phyloP scores from a whole-genome alignment of 2,797 vertebrate genomes.

The Taenioides sp. region DNA sequence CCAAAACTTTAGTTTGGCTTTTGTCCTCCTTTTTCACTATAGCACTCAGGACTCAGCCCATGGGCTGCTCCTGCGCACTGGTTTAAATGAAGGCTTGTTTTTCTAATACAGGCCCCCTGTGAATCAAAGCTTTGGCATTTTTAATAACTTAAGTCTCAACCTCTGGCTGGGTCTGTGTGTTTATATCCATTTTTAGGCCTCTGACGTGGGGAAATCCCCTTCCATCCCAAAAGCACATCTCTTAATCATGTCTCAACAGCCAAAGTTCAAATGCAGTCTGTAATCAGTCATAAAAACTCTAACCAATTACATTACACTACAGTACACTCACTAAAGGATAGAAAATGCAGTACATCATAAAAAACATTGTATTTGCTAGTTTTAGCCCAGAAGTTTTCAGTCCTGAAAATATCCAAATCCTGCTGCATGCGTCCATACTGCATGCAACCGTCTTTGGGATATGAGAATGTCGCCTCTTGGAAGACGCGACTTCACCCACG shows the following conservation, averaged over 20 bases:
- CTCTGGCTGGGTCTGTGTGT: neutral
- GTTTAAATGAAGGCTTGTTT: slow-evolving; percentile 25
- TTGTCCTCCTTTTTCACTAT: neutral
- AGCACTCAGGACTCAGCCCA: slow-evolving; percentile 4
- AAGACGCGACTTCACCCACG: slow-evolving; percentile 34
- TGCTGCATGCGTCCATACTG: neutral
- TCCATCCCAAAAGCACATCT: slow-evolving; percentile 9
- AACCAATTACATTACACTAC: slow-evolving; percentile 16
- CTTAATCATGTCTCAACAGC: slow-evolving; percentile 13
- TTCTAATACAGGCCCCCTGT: slow-evolving; percentile 7
- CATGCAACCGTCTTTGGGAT: slow-evolving; percentile 16
- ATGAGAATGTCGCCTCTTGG: slow-evolving; percentile 26
- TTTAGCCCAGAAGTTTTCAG: neutral
- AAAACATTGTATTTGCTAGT: neutral
- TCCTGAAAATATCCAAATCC: slow-evolving; percentile 2
- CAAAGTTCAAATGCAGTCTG: neutral
- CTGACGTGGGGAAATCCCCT: slow-evolving; percentile 25
- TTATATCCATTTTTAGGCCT: neutral
- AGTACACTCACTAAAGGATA: slow-evolving; percentile 5
- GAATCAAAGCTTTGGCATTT: slow-evolving; percentile 11
- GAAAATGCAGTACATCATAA: neutral
- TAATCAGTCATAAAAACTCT: neutral
- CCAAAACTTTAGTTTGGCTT: too few relatives aligned
- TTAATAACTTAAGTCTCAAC: slow-evolving; percentile 3
- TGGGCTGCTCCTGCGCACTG: neutral